Percentiles rank a stretch among this genome's conserved stretches.
phyloP scores from a whole-genome alignment of 2,797 vertebrate genomes.

The Sus cebifrons region DNA sequence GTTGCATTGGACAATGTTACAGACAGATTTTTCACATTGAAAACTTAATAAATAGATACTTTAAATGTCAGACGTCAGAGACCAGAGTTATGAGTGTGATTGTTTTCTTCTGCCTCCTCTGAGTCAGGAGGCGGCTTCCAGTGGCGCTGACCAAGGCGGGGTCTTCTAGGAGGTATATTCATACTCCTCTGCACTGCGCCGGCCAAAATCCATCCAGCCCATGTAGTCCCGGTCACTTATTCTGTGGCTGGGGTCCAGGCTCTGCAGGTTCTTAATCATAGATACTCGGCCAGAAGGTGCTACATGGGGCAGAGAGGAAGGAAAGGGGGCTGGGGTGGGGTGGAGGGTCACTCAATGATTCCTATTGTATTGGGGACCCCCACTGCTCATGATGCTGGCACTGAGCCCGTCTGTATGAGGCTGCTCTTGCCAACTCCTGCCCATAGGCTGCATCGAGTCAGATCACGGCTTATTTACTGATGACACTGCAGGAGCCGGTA shows the following conservation, averaged over 20 bases:
- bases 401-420: not conserved
- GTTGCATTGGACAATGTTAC: constrained; percentile 93
- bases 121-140: constrained; percentile 84
- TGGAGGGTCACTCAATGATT: fast-evolving
- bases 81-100: constrained; percentile 88
- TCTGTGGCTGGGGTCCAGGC: constrained; percentile 93
- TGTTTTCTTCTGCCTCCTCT: constrained; percentile 83
- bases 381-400: not conserved
- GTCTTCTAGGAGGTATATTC: constrained; percentile 94
- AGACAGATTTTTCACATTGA: constrained; percentile 94
- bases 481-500: not conserved
- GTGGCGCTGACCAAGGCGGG: not conserved
- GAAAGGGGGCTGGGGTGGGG: not conserved
- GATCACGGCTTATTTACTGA: not conserved
- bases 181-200: constrained; percentile 97
- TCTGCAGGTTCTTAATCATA: constrained; percentile 92
- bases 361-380: not conserved
- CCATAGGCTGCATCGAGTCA: not conserved
- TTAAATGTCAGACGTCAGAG: constrained; percentile 91
- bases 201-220: constrained; percentile 99
- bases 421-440: not conserved
- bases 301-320: constrained; percentile 79
- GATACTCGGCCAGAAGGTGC: constrained; percentile 94
- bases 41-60: constrained; percentile 91
- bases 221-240: constrained; percentile 98